Conservation (phyloP, 1,140 invertebrate species). For the Dreissena rostriformis region DNA sequence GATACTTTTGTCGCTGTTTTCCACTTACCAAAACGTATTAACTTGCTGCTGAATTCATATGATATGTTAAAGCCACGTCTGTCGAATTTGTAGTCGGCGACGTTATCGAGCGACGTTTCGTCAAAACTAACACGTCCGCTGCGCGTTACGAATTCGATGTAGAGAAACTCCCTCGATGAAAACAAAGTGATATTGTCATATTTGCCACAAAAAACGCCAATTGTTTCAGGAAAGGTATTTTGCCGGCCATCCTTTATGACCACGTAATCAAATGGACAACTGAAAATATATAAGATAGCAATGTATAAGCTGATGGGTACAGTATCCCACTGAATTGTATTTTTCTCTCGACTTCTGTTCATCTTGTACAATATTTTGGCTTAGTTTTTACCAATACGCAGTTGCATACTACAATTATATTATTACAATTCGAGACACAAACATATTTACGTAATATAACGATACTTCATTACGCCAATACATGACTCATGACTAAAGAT, state of each 20-base stretch:
- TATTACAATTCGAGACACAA: too few relatives aligned
- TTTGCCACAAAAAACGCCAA: conserved; percentile 97
- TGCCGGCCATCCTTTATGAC: conserved; percentile 97
- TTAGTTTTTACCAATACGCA: too few relatives aligned
- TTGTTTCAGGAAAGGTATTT: conserved; percentile 91
- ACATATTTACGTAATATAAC: neutral
- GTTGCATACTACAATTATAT: too few relatives aligned
- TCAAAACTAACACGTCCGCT: conserved; percentile 71
- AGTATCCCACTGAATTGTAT: too few relatives aligned
- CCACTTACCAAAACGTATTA: conserved; percentile 73
- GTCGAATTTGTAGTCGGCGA: conserved; percentile 73
- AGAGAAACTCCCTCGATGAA: conserved; percentile 93
- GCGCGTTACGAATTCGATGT: conserved; percentile 84
- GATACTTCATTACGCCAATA: too few relatives aligned
- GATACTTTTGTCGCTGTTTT: neutral
- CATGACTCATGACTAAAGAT: too few relatives aligned
- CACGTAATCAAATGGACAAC: conserved; percentile 99
- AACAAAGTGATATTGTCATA: conserved; percentile 98
- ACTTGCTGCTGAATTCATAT: conserved; percentile 73
- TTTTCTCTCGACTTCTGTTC: too few relatives aligned
- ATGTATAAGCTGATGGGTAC: too few relatives aligned
- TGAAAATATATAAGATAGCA: conserved; percentile 80
- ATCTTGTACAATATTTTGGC: too few relatives aligned
- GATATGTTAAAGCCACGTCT: conserved; percentile 77
- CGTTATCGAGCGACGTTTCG: conserved; percentile 63